These are phyloP conservation scores for Brachyalestes nurse DNA, from an alignment of 2,797 vertebrate genomes.

Conservation along the genomic window DNA sequence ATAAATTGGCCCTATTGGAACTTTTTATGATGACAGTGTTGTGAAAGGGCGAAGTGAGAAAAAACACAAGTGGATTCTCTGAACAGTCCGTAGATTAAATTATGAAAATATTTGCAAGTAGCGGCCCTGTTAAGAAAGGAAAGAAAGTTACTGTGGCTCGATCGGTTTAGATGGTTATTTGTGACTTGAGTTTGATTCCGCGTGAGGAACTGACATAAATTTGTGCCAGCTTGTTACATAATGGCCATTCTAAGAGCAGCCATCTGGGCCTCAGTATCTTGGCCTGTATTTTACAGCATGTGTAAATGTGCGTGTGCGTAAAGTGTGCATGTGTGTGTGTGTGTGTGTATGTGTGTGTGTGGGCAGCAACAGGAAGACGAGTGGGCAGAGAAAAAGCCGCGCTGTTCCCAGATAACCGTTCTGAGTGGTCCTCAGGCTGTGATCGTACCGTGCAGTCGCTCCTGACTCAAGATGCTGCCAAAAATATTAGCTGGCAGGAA, in stretches of 20 bases:
- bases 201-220: conserved; percentile 24
- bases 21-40: too few relatives aligned
- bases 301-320: conserved; percentile 48
- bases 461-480: conserved; percentile 45
- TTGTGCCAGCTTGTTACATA: conserved; percentile 53
- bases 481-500: conserved; percentile 49
- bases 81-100: neutral
- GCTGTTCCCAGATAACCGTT: conserved; percentile 49
- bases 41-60: neutral
- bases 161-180: conserved; percentile 35
- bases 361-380: conserved; percentile 73
- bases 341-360: conserved; percentile 61
- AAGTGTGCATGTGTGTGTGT: conserved; percentile 57
- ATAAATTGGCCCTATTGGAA: too few relatives aligned
- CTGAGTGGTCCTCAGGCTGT: conserved; percentile 31
- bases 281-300: conserved; percentile 58
- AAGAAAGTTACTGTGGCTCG: conserved; percentile 28
- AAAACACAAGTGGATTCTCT: neutral
- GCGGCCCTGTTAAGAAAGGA: neutral
- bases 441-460: conserved; percentile 40
- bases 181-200: conserved; percentile 31
- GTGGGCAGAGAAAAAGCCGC: conserved; percentile 66
- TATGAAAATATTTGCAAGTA: neutral
- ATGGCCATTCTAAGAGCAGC: conserved; percentile 51
- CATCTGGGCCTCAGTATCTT: conserved; percentile 53